These are phyloP conservation scores for Ophioderma brevispina DNA, from an alignment of 35 echinoderm and acorn worm genomes.

Conservation along the genomic window DNA sequence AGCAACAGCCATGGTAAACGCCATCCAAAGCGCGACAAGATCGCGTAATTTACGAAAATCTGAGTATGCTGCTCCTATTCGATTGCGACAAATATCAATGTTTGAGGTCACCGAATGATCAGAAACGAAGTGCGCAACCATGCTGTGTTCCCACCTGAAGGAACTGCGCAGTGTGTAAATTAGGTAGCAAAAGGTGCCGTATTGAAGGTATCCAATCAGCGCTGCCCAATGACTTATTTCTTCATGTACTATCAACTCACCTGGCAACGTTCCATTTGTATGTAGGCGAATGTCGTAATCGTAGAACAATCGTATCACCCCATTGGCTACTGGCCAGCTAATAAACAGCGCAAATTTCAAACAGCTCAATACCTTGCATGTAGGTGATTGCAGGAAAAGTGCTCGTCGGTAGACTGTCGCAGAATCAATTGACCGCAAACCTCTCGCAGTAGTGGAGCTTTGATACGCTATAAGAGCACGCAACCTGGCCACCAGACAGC, in stretches of 20 bases:
- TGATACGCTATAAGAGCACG: too few species aligned
- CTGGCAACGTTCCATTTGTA: neutral
- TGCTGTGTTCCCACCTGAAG: slow-evolving; percentile 15
- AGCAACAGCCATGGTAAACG: slow-evolving; percentile 53
- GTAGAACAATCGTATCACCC: slow-evolving; percentile 20
- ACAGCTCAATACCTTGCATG: neutral
- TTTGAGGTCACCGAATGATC: neutral
- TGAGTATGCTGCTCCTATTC: neutral
- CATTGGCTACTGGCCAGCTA: slow-evolving; percentile 27
- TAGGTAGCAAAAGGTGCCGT: slow-evolving; percentile 53
- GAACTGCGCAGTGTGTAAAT: slow-evolving; percentile 42
- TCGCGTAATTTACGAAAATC: slow-evolving; percentile 21
- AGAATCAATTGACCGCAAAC: neutral
- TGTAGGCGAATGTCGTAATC: neutral
- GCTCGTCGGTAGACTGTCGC: neutral
- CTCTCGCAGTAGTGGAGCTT: neutral
- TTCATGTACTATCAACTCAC: neutral
- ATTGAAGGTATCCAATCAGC: slow-evolving; percentile 16
- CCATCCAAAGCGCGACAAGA: slow-evolving; percentile 46
- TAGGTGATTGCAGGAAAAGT: neutral
- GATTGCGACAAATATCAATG: neutral
- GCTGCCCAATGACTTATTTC: slow-evolving; percentile 51
- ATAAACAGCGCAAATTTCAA: slow-evolving; percentile 8
- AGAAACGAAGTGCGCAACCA: slow-evolving; percentile 5
- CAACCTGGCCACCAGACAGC: slow-evolving; percentile 15